A percentile compares a stretch with the other conserved stretches of the same genome.
Evolutionary conservation across 2,113 vertebrate genomes (phyloP).

Genomic region (Craseonycteris thonglongyai): DNA sequence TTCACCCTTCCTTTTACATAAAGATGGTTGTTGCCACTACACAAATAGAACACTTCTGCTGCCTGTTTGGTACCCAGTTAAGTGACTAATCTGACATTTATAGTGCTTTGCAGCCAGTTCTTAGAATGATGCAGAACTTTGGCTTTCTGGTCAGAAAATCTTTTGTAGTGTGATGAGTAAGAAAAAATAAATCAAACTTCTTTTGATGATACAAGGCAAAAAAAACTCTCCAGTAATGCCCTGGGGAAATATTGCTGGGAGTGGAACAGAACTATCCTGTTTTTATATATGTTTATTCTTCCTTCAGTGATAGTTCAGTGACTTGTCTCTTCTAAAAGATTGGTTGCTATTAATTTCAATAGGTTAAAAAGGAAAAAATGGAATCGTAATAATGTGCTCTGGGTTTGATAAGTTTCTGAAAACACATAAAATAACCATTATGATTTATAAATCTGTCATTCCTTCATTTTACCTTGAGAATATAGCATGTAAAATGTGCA

Average conservation of each 20-base stretch:
- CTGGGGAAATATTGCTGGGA: neutral
- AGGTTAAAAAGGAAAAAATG: slow-evolving; percentile 22
- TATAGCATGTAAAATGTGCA: neutral
- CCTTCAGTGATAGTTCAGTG: neutral
- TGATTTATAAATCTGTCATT: neutral
- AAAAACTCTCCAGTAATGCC: neutral
- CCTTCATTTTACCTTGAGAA: slow-evolving; percentile 25
- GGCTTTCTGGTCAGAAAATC: neutral
- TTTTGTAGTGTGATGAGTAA: neutral
- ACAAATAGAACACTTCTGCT: neutral
- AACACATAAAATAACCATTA: neutral
- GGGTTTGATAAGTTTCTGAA: slow-evolving; percentile 7
- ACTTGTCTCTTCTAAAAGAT: neutral
- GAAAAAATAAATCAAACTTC: neutral
- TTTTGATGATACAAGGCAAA: neutral
- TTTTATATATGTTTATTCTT: slow-evolving; percentile 1
- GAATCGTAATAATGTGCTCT: neutral
- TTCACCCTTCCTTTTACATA: neutral
- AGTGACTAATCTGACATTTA: neutral
- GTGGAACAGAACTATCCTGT: neutral
- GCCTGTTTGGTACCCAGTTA: neutral
- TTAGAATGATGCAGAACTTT: neutral
- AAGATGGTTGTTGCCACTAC: neutral
- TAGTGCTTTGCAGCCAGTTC: neutral
- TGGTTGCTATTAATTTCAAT: neutral